These are phyloP conservation scores for Agapetus fuscipes DNA, from an alignment of 2,888 invertebrate genomes.

Conservation along the genomic window DNA sequence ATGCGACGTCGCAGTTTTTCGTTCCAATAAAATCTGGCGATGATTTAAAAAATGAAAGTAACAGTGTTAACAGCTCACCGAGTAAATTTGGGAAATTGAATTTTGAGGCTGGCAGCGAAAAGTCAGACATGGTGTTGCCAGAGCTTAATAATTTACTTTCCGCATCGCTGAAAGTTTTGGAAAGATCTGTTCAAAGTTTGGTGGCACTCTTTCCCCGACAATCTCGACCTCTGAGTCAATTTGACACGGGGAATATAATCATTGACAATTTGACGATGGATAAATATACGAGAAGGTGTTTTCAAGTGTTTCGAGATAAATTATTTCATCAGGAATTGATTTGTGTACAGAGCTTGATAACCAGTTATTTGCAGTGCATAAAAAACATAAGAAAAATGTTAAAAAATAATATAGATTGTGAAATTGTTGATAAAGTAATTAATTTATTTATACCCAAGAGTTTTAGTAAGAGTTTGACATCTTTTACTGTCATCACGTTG, in stretches of 20 bases:
- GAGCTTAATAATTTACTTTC: constrained; percentile 35
- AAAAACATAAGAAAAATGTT: constrained; percentile 30
- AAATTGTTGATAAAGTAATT: constrained; percentile 37
- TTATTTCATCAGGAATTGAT: constrained; percentile 40
- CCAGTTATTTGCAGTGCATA: constrained; percentile 31
- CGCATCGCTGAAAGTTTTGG: constrained; percentile 29
- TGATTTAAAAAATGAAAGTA: constrained; percentile 27
- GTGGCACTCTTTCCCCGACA: constrained; percentile 40
- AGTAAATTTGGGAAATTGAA: constrained; percentile 37
- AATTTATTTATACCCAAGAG: constrained; percentile 33
- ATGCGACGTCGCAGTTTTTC: constrained; percentile 44
- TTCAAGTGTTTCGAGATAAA: constrained; percentile 43
- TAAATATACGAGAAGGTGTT: constrained; percentile 39
- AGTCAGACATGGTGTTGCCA: constrained; percentile 31
- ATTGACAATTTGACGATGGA: constrained; percentile 39
- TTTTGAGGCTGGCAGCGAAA: constrained; percentile 33
- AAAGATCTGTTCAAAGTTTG: constrained; percentile 35
- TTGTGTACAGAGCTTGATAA: constrained; percentile 33
- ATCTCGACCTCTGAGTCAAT: constrained; percentile 39
- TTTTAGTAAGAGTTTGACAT: constrained; percentile 33
- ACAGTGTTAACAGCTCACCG: constrained; percentile 25
- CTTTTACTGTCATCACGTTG: constrained; percentile 38
- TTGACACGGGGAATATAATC: constrained; percentile 38
- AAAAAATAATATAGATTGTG: constrained; percentile 37
- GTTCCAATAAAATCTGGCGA: constrained; percentile 30